These are phyloP conservation scores for Anas platyrhynchos DNA, from an alignment of 2,113 vertebrate species.

Conservation along the genomic window DNA sequence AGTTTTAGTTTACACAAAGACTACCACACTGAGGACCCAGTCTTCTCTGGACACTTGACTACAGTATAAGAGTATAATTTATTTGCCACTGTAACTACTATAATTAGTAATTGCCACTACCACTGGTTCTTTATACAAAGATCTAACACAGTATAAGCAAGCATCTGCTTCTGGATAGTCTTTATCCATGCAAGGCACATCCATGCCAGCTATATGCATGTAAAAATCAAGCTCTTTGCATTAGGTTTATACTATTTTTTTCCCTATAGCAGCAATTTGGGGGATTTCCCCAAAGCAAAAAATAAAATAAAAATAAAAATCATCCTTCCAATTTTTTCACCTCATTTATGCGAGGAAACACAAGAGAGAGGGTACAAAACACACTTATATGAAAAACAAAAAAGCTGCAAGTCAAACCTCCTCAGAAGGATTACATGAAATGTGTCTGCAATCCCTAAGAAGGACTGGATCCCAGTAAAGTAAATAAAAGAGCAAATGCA, in stretches of 20 bases:
- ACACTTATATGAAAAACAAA: not conserved
- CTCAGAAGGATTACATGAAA: not conserved
- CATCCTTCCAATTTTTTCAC: not conserved
- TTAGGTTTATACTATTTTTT: not conserved
- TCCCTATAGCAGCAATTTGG: not conserved
- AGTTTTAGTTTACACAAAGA: not conserved
- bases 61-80: not conserved
- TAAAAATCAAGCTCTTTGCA: not conserved
- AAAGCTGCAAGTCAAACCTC: not conserved
- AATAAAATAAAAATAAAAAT: no score
- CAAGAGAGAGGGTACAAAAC: not conserved
- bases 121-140: not conserved
- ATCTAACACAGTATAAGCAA: not conserved
- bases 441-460: not conserved
- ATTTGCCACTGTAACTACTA: not conserved
- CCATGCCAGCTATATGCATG: not conserved
- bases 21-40: not conserved
- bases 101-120: not conserved
- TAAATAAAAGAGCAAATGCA: constrained; percentile 60
- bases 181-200: not conserved
- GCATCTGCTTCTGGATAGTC: not conserved
- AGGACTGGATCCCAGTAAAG: not conserved
- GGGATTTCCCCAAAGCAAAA: not conserved
- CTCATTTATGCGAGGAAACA: not conserved
- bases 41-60: not conserved